Percentiles rank a stretch among this genome's conserved stretches.
phyloP scores from a whole-genome alignment of 2,113 vertebrate genomes.

The Microcebus murinus region DNA sequence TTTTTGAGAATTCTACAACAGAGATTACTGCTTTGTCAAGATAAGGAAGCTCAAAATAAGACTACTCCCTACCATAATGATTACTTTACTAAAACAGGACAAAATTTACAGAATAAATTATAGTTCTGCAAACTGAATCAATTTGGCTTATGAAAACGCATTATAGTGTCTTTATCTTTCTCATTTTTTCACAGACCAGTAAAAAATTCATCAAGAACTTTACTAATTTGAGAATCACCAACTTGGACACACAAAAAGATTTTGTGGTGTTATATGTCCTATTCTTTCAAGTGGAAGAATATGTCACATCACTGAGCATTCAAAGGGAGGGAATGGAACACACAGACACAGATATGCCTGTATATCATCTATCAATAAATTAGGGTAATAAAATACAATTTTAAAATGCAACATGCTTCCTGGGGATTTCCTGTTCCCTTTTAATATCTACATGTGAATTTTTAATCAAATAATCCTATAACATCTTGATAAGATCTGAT shows the following conservation, averaged over 20 bases:
- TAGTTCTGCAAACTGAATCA: neutral
- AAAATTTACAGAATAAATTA: neutral
- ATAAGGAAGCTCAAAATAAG: neutral
- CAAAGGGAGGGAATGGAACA: neutral
- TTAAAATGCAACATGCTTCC: neutral
- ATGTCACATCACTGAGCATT: neutral
- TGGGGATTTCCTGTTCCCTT: neutral
- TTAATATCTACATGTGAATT: neutral
- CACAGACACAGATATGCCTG: neutral
- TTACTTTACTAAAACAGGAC: neutral
- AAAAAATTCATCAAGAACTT: neutral
- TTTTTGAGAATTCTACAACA: neutral
- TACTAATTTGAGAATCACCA: neutral
- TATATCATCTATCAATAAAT: neutral
- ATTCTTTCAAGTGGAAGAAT: neutral
- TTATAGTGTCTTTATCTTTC: neutral
- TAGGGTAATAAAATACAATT: neutral
- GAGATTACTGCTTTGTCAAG: neutral
- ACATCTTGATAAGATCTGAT: constrained; percentile 21
- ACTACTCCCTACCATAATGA: neutral
- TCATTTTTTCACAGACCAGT: neutral
- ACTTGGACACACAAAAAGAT: neutral
- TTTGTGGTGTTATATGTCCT: neutral
- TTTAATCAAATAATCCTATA: constrained; percentile 22
- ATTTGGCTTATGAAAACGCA: neutral